phyloP scores from a whole-genome alignment of 2,113 vertebrate species.

The Lycaon pictus region DNA sequence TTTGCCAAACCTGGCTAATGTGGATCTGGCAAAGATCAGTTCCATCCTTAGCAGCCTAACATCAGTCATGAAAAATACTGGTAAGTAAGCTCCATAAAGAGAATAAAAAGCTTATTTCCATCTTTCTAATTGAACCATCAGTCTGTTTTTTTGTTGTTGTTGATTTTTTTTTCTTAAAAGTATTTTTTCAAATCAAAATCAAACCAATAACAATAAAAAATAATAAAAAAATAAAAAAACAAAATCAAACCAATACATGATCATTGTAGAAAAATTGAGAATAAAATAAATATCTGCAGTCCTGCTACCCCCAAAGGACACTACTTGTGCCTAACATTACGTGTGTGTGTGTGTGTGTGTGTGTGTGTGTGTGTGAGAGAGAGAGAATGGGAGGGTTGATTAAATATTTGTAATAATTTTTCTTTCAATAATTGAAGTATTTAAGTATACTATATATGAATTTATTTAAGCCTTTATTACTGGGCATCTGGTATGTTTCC shows the following conservation, averaged over 20 bases:
- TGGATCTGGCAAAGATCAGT: constrained; percentile 99
- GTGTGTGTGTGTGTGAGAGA: not conserved
- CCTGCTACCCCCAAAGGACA: not conserved
- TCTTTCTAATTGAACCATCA: not conserved
- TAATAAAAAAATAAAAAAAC: no score
- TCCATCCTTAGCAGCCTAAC: constrained; percentile 98
- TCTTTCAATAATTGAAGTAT: constrained; percentile 41
- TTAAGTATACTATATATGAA: not conserved
- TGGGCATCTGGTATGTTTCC: not conserved
- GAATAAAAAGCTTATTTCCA: not conserved
- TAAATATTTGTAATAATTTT: constrained; percentile 42
- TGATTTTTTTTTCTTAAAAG: not conserved
- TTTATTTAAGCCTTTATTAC: constrained; percentile 4
- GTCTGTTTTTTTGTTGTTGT: not conserved
- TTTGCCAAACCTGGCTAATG: constrained; percentile 96
- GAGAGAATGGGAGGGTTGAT: not conserved
- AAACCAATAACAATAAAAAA: no score
- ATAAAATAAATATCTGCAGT: constrained; percentile 31
- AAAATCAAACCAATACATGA: not conserved
- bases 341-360: not conserved
- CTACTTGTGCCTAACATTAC: not conserved
- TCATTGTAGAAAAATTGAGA: constrained; percentile 1
- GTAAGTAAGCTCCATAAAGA: constrained; percentile 85
- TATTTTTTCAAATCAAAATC: not conserved
- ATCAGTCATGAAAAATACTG: constrained; percentile 97